phyloP scores from a whole-genome alignment of 2,888 invertebrate genomes.

The Thera obeliscata region DNA sequence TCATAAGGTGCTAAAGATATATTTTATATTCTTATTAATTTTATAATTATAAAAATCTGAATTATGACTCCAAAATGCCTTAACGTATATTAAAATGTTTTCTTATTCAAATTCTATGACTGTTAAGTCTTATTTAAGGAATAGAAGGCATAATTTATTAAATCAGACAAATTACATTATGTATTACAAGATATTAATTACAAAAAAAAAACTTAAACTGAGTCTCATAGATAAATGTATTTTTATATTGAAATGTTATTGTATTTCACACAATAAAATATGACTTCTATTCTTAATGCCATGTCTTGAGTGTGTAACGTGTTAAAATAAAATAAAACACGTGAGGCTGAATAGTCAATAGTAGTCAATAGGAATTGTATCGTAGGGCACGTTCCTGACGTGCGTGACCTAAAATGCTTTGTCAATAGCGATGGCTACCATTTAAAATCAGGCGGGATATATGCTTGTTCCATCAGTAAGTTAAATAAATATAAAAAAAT shows the following conservation, averaged over 20 bases:
- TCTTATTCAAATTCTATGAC: conserved; percentile 38
- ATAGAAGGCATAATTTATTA: conserved; percentile 23
- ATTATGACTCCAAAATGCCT: conserved; percentile 32
- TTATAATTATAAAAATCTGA: conserved; percentile 21
- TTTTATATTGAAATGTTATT: not conserved
- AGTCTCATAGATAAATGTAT: too few species aligned
- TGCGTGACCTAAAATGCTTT: too few species aligned
- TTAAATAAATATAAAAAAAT: too few species aligned
- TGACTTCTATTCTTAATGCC: conserved; percentile 32
- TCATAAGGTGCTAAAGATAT: conserved; percentile 41
- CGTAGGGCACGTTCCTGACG: too few species aligned
- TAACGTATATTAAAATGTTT: conserved; percentile 32
- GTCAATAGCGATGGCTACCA: too few species aligned
- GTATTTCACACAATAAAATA: conserved; percentile 1
- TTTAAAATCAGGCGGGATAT: too few species aligned
- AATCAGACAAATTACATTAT: not conserved
- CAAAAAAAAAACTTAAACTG: too few species aligned
- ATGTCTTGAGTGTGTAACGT: conserved; percentile 32
- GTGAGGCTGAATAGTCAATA: too few species aligned
- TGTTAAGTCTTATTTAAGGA: conserved; percentile 32
- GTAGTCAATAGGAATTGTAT: too few species aligned
- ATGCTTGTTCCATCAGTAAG: too few species aligned
- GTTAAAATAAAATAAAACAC: too few species aligned
- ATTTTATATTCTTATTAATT: conserved; percentile 35
- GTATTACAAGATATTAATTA: not conserved